Evolutionary conservation across 2,797 vertebrate genomes (phyloP), one percentile per base, ranked within the genome.

Genomic region (Neosilurus hyrtlii): DNA sequence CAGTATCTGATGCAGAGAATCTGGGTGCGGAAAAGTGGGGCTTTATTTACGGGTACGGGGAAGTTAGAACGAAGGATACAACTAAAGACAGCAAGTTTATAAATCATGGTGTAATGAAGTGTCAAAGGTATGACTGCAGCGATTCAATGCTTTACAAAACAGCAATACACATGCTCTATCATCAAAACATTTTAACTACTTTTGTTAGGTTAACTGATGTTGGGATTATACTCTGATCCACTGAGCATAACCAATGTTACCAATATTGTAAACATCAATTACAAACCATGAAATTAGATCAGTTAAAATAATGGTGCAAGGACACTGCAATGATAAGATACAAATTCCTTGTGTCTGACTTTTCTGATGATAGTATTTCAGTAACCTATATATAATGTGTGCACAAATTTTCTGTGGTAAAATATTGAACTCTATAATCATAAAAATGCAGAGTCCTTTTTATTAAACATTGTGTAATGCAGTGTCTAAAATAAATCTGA

Each of bases 21-120:
- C 70, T 5, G 9, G n/a, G 52, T 37, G 12, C 24, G 52, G 37
- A 74, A 70, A 43, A 73, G 6, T 54, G 16, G 24, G 22, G 43
- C 15, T 51, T 80, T 84, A 80, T 66, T 80, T 73, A 84, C 16
- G 67, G 61, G 70, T 65, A 61, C 57, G 51, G 9, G 22, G 56
- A 49, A 65, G 20, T 20, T 79, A n/a, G n/a, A n/a, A n/a, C 70
- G 67, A 65, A 52, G n/a, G 61, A 52, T n/a, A 26, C 2, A 59
- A 52, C 9, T 75, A 6, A 57, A 37, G 24, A 11, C 12, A 57
- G 26, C 52, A 35, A 74, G 9, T 10, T 56, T 74, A 57, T 11
- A 4, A 15, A 73, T 30, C 15, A 30, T 73, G 71, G 24, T 54
- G 2, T 56, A 30, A 79, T 66, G 24, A 66, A 22, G 61, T 54